Conservation (phyloP, 2,113 vertebrate species). For the Platysteira castanea region DNA sequence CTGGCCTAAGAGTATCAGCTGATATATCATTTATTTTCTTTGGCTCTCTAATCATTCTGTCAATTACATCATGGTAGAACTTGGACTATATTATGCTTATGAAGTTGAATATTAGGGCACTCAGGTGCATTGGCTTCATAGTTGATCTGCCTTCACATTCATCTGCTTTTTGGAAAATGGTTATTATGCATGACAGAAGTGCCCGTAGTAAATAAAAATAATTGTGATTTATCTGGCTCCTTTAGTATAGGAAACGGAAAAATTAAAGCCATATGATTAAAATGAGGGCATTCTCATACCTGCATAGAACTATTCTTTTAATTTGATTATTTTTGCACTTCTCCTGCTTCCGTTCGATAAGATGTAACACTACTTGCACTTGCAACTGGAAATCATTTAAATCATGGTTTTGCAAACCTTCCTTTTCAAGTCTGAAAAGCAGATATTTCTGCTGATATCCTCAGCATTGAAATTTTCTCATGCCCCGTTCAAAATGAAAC, state of each 20-base stretch:
- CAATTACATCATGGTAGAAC: background rate
- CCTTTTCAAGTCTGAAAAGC: background rate
- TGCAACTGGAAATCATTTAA: background rate
- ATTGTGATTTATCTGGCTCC: background rate
- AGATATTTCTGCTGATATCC: background rate
- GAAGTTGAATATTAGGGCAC: background rate
- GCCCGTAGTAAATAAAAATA: background rate
- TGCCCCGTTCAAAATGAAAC: background rate
- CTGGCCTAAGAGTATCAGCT: conserved; percentile 9
- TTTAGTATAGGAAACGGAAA: background rate
- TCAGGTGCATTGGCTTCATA: background rate
- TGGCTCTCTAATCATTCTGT: background rate
- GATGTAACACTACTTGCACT: background rate
- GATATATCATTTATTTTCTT: conserved; percentile 6
- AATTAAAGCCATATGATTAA: background rate
- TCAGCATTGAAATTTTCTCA: background rate
- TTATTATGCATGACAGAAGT: background rate
- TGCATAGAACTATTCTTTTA: background rate
- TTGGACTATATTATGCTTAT: background rate
- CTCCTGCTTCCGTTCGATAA: background rate
- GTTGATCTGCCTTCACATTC: background rate
- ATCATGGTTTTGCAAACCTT: background rate
- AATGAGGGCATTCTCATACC: background rate
- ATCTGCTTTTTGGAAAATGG: background rate
- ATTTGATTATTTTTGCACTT: background rate